phyloP scores from a whole-genome alignment of 2,797 vertebrate genomes.

The Esox masquinongy region DNA sequence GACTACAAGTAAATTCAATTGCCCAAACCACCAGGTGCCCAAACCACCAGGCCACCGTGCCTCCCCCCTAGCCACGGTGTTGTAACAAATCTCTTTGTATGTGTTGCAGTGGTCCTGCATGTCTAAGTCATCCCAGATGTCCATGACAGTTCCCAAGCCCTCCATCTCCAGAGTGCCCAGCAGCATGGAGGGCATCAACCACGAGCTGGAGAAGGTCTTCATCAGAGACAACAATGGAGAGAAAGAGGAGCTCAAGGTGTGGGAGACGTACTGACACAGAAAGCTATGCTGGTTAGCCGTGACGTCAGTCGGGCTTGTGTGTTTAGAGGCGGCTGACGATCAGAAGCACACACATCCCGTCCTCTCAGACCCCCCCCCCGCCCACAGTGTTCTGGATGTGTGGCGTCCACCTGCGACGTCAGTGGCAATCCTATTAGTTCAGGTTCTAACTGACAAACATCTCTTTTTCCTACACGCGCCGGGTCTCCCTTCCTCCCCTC shows the following conservation, averaged over 20 bases:
- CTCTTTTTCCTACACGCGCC: neutral
- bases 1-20: too few relatives aligned
- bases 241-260: constrained; percentile 93
- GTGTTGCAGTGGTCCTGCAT: constrained; percentile 70
- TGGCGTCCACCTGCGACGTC: neutral
- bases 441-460: neutral
- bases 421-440: neutral
- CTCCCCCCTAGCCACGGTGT: too few relatives aligned
- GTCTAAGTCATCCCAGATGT: constrained; percentile 90
- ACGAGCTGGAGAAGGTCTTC: constrained; percentile 97
- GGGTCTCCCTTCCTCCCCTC: neutral
- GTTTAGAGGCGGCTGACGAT: neutral
- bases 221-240: constrained; percentile 91
- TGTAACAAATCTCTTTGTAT: too few relatives aligned
- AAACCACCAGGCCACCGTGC: too few relatives aligned
- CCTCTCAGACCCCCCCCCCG: too few relatives aligned
- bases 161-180: constrained; percentile 91
- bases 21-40: too few relatives aligned
- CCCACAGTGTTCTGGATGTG: neutral
- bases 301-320: neutral
- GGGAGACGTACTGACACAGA: neutral
- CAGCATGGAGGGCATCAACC: constrained; percentile 98
- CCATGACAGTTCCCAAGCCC: constrained; percentile 93
- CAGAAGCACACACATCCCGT: neutral
- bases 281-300: too few relatives aligned